phyloP scores from a whole-genome alignment of 2,888 invertebrate species.

The Drosophila cracens region DNA sequence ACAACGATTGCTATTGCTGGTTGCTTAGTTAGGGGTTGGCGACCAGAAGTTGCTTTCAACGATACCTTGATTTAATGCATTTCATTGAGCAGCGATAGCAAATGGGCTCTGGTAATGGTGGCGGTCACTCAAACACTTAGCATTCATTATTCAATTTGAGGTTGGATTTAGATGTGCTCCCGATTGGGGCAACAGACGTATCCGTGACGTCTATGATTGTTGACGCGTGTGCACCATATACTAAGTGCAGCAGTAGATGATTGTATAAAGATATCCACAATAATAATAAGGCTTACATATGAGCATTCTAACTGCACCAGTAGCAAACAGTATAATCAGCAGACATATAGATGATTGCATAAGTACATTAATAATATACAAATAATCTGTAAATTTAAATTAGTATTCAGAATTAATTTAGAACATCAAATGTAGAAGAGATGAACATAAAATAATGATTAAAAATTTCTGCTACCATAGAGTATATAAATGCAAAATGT shows the following conservation, averaged over 20 bases:
- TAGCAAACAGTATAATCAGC: neutral
- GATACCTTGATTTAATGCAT: conserved; percentile 79
- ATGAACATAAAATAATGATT: neutral
- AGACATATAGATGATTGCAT: neutral
- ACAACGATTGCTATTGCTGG: conserved; percentile 16
- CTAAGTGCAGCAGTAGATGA: neutral
- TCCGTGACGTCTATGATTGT: conserved; percentile 32
- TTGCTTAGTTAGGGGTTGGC: conserved; percentile 4
- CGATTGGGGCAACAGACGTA: conserved; percentile 49
- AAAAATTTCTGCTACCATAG: neutral
- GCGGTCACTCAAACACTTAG: conserved; percentile 68
- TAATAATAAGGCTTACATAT: neutral
- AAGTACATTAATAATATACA: neutral
- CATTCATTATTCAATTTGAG: conserved; percentile 78
- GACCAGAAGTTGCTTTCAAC: conserved; percentile 67
- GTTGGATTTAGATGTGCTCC: conserved; percentile 73
- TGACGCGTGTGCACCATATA: conserved; percentile 29
- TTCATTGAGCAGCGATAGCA: conserved; percentile 73
- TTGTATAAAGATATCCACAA: neutral
- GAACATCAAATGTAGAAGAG: neutral
- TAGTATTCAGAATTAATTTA: neutral
- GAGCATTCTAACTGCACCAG: neutral
- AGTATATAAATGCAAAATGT: neutral
- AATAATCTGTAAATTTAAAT: neutral
- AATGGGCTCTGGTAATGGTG: conserved; percentile 50